Conservation (phyloP, 2,888 invertebrate genomes). For the Nymphalis polychloros region DNA sequence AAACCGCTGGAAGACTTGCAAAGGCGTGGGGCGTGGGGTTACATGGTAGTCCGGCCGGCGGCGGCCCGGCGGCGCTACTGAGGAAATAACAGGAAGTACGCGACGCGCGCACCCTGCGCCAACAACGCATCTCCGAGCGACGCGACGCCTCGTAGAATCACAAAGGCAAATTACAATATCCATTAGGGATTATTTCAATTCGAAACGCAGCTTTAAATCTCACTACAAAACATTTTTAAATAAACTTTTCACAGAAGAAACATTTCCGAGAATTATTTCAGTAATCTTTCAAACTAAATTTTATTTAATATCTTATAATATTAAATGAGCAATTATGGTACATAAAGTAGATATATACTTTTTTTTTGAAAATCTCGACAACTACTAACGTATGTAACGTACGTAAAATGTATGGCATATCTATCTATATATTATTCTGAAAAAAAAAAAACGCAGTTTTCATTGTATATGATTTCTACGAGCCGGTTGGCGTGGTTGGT, state of each 20-base stretch:
- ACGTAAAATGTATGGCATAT: no score
- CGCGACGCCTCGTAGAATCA: slow-evolving; percentile 21
- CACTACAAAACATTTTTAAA: not conserved
- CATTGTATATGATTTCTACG: no score
- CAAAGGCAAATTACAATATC: slow-evolving; percentile 25
- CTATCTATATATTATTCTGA: no score
- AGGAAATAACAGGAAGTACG: slow-evolving; percentile 51
- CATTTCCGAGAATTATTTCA: not conserved
- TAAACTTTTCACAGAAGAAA: not conserved
- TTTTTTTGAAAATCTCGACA: no score
- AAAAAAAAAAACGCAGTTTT: no score
- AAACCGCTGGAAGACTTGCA: slow-evolving; percentile 69
- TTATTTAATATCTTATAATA: not conserved
- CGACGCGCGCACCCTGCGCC: slow-evolving; percentile 75
- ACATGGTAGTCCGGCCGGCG: slow-evolving; percentile 74
- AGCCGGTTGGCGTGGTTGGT: no score
- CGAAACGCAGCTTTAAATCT: not conserved
- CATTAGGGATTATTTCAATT: not conserved
- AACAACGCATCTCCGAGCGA: slow-evolving; percentile 61
- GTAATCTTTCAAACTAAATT: no score
- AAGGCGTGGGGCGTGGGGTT: slow-evolving; percentile 57
- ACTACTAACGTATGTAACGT: no score
- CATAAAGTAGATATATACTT: no score
- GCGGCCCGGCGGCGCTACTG: slow-evolving; percentile 78
- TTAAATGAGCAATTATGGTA: not conserved